Evolutionary conservation across 2,113 vertebrate species (phyloP).

Genomic region (Gopherus flavomarginatus): DNA sequence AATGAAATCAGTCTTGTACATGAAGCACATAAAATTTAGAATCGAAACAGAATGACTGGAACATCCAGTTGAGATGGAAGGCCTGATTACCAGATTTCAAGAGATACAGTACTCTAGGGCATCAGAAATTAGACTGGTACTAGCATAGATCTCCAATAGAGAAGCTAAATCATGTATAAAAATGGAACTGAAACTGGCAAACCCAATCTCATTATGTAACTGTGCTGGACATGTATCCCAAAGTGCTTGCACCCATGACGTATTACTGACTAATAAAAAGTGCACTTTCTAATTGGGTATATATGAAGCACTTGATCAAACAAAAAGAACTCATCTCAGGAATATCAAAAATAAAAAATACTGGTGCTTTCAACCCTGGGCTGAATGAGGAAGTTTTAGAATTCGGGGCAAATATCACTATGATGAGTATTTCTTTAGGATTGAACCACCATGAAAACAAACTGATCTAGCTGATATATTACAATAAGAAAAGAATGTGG

Average conservation of each 20-base stretch:
- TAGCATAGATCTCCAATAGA: not conserved
- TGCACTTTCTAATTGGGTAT: not conserved
- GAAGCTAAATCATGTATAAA: not conserved
- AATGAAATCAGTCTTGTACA: not conserved
- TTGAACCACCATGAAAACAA: not conserved
- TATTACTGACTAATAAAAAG: not conserved
- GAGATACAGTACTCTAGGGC: not conserved
- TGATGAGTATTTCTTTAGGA: not conserved
- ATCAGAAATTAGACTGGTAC: not conserved
- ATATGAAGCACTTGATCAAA: not conserved
- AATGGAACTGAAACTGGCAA: not conserved
- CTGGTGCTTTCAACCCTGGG: not conserved
- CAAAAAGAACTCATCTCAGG: not conserved
- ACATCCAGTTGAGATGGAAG: not conserved
- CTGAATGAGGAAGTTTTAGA: not conserved
- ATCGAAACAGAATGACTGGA: not conserved
- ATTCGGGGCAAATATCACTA: not conserved
- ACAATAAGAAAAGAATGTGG: not conserved
- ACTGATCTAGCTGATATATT: not conserved
- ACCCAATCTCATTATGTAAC: not conserved
- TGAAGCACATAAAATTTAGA: not conserved
- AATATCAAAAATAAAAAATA: not conserved
- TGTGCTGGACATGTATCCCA: not conserved
- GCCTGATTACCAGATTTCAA: not conserved
- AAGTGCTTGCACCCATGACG: not conserved